Evolutionary conservation across 1,140 invertebrate genomes (phyloP), one percentile per base, ranked within the genome.

Genomic region (Drosophila ohnishii): DNA sequence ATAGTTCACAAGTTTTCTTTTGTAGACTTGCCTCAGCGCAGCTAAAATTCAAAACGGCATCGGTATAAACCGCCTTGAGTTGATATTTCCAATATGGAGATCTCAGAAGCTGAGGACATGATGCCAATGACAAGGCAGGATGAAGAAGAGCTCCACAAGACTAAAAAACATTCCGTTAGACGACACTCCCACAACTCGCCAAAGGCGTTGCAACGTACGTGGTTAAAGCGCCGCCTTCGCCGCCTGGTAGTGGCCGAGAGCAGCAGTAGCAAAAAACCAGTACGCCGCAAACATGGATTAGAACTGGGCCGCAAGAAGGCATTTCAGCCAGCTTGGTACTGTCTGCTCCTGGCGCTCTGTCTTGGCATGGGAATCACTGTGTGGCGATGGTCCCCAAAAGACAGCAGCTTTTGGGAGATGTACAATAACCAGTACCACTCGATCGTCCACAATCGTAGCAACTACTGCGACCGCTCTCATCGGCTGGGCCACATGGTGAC

Each of bases 371-470:
- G 16, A 53, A 19, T 53, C 19, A 3, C 19, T 35, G 32, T 22
- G 19, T 35, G 32, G 19, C 13, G 8, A 25, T 55, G 34, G 34
- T 55, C 35, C 34, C 8, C 19, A 19, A 32, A 22, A 19, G 13
- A 37, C 2, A 55, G 34, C 34, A 55, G 13, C 4, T 55, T 63
- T 28, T 22, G 57, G 61, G 28, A 61, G 30, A 64, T 22, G 30
- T 64, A 64, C 37, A 61, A 32, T 2, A 64, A 42, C 14, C 61
- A 64, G 11, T 64, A 61, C 56, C 51, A 64, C n/a, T 64, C 56
- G 9, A 64, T 64, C 28, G 61, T 64, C 5, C 14, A 64, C 25
- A 64, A 64, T 40, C 56, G n/a, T 5, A 22, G 11, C 28, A 64
- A 64, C 37, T 64, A 44, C 37, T 64, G 61, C 19, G 57, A 61